Conservation (phyloP, 2,797 vertebrate genomes). For the Cetoscarus ocellatus region DNA sequence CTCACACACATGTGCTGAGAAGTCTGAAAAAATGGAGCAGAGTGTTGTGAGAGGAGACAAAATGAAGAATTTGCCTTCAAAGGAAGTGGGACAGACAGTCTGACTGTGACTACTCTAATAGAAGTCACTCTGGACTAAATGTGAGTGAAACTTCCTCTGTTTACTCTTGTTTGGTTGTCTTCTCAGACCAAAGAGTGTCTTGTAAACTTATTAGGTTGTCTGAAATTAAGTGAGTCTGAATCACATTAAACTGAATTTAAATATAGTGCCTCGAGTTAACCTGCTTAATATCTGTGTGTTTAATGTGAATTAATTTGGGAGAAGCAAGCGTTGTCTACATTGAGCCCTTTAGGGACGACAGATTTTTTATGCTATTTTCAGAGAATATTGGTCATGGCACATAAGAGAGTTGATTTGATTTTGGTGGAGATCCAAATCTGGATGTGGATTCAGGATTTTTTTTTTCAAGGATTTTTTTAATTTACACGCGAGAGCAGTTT, state of each 20-base stretch:
- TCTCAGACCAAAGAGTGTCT: slow-evolving; percentile 2
- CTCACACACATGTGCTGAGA: slow-evolving; percentile 24
- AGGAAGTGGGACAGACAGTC: slow-evolving; percentile 23
- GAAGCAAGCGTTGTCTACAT: too few species aligned
- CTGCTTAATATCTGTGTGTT: too few species aligned
- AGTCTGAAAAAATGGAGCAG: slow-evolving; percentile 9
- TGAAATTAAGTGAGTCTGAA: slow-evolving; percentile 6
- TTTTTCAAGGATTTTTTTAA: too few species aligned
- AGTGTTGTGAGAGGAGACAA: slow-evolving; percentile 3
- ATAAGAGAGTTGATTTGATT: too few species aligned
- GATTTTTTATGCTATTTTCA: too few species aligned
- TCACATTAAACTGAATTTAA: slow-evolving; percentile 5
- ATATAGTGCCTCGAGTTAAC: too few species aligned
- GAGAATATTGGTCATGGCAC: too few species aligned
- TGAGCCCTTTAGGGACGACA: too few species aligned
- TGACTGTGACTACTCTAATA: slow-evolving; percentile 20
- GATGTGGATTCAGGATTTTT: too few species aligned
- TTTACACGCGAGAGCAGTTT: too few species aligned
- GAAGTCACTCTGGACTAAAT: neutral
- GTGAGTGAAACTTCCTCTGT: slow-evolving; percentile 21
- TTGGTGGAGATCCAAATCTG: too few species aligned
- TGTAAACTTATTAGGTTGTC: neutral
- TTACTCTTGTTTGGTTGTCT: neutral
- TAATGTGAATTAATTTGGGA: too few species aligned
- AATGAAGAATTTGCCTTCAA: slow-evolving; percentile 25